Base-by-base conservation (phyloP, 1,140 invertebrate genomes). In the Sinella curviseta region DNA sequence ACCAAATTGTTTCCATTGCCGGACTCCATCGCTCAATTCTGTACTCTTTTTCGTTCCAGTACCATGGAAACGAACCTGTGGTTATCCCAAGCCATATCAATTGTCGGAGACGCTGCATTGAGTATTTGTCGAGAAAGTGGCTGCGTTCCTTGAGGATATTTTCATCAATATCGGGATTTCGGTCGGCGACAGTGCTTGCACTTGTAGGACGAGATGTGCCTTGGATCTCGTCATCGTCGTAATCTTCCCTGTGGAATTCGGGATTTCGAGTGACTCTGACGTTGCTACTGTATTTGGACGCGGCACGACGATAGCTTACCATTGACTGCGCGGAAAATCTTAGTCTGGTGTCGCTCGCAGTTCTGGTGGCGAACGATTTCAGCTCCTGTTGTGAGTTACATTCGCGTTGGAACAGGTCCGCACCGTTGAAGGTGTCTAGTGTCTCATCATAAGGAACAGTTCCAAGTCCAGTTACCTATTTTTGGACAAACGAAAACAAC, bases 381-480 rank as follows among this genome's bases (percentile, higher is more conserved):
- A 1, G 30, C 8, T 57, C 20, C 75, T 16, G n/a, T n/a, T n/a
- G n/a, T n/a, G n/a, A n/a, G n/a, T 2, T 74, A 16, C 24, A 17
- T 31, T 24, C 20, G 20, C 8, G 34, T 31, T 34, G 35, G n/a
- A 34, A 30, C 3, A 34, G 14, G 67, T 2, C 14, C 1, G 2
- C 1, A 8, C 3, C 31, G 33, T 73, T 30, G n/a, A 33, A 34
- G 3, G 33, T 33, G 20, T 77, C 31, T 65, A 31, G 16, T 12
- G 24, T 54, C 33, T 74, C 77, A 74, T 78, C 54, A n/a, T 78
- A 78, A 24, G 67, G 67, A 60, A 78, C 39, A 33, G 74, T 24
- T 17, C 28, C 30, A 24, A 78, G 34, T 1, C 77, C 77, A 14
- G 70, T 57, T 0, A 78, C 77, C 77, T 78, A n/a, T n/a, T n/a